Percentiles rank a stretch among this genome's conserved stretches.
These are phyloP conservation scores for Pteromalus puparum DNA, from an alignment of 1,140 invertebrate species.

Conservation along the genomic window DNA sequence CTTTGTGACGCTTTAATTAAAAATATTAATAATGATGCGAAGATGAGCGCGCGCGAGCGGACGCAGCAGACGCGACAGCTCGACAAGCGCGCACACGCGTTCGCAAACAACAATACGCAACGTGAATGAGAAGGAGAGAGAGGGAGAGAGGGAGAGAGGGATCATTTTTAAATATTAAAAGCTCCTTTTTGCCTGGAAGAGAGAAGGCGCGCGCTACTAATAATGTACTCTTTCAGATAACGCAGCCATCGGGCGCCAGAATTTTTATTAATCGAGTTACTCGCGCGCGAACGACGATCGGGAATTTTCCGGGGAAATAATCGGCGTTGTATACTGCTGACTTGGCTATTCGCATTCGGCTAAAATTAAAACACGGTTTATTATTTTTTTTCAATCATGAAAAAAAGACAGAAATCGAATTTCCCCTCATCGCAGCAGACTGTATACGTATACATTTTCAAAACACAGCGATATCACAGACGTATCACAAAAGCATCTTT, in stretches of 20 bases:
- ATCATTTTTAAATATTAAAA: conserved; percentile 34
- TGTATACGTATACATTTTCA: neutral
- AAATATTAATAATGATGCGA: conserved; percentile 66
- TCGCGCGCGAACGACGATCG: neutral
- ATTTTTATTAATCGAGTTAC: conserved; percentile 18
- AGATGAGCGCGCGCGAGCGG: conserved; percentile 21
- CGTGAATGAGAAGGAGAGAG: neutral
- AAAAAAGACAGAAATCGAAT: neutral
- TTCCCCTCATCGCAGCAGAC: neutral
- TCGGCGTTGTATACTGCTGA: neutral
- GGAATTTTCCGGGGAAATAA: neutral
- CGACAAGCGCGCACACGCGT: conserved; percentile 29
- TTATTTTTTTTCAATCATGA: too few relatives aligned
- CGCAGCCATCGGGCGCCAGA: neutral
- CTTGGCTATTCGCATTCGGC: neutral
- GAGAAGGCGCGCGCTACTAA: neutral
- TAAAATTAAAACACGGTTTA: too few relatives aligned
- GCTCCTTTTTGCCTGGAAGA: neutral
- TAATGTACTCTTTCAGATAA: neutral
- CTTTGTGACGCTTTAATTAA: conserved; percentile 67
- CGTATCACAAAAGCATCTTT: conserved; percentile 1
- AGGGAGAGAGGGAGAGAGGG: neutral
- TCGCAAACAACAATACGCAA: neutral
- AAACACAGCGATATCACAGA: neutral
- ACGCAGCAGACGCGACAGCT: conserved; percentile 51